Percentiles rank a stretch among this genome's conserved stretches.
phyloP scores from a whole-genome alignment of 1,140 invertebrate genomes.

The Potamilus streckersoni region DNA sequence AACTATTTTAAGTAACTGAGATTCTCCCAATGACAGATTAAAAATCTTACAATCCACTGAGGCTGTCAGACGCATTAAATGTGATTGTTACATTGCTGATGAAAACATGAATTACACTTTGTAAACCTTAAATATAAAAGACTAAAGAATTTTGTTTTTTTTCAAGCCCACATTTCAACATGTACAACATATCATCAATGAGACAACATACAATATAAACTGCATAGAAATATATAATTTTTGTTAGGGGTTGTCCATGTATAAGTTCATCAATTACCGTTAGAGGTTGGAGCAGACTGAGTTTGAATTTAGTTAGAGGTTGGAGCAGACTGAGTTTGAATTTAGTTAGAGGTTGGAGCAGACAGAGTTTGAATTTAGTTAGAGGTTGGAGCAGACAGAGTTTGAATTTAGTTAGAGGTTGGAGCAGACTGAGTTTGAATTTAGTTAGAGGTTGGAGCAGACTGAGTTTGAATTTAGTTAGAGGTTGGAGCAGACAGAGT shows the following conservation, averaged over 20 bases:
- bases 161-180: background rate
- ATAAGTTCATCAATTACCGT: background rate
- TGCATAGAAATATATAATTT: background rate
- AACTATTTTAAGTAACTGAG: too few relatives aligned
- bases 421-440: background rate
- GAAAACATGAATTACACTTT: too few relatives aligned
- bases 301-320: slow-evolving; percentile 1
- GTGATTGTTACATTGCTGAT: too few relatives aligned
- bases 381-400: too few relatives aligned
- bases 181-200: background rate
- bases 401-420: too few relatives aligned
- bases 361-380: background rate
- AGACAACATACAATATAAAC: background rate
- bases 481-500: too few relatives aligned
- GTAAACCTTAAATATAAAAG: background rate
- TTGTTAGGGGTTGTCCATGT: background rate
- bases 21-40: too few relatives aligned
- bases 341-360: too few relatives aligned
- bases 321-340: background rate
- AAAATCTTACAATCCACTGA: too few relatives aligned
- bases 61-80: too few relatives aligned
- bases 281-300: background rate
- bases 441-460: background rate
- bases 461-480: too few relatives aligned
- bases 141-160: background rate